phyloP scores from a whole-genome alignment of 2,797 vertebrate genomes.

The Crenichthys baileyi region DNA sequence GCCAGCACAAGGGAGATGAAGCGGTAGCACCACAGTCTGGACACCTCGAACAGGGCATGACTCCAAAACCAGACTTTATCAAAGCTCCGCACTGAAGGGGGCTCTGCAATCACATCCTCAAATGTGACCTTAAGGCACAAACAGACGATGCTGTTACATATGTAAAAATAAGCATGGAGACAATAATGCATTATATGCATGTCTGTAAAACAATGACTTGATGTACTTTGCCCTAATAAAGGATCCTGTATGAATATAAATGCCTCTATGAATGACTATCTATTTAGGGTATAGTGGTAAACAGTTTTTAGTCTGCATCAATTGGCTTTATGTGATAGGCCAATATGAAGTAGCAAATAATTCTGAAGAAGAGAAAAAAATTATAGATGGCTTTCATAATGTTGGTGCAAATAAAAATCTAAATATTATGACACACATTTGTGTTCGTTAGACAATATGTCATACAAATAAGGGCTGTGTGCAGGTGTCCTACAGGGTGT shows the following conservation, averaged over 20 bases:
- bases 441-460: no score
- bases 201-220: not conserved
- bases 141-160: not conserved
- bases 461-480: no score
- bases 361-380: not conserved
- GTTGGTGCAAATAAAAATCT: not conserved
- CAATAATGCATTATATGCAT: not conserved
- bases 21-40: slow-evolving; percentile 68
- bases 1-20: slow-evolving; percentile 69
- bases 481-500: no score
- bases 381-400: not conserved
- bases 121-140: slow-evolving; percentile 69
- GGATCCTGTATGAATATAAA: not conserved
- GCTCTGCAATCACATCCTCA: slow-evolving; percentile 76
- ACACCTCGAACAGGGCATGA: slow-evolving; percentile 70
- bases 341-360: not conserved
- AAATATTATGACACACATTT: not conserved
- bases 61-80: slow-evolving; percentile 74
- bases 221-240: not conserved
- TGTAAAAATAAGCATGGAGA: not conserved
- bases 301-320: not conserved
- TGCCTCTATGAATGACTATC: no score
- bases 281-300: no score
- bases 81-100: slow-evolving; percentile 69
- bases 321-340: not conserved